phyloP scores from a whole-genome alignment of 1,140 invertebrate genomes.

The Lanistes nyassanus region DNA sequence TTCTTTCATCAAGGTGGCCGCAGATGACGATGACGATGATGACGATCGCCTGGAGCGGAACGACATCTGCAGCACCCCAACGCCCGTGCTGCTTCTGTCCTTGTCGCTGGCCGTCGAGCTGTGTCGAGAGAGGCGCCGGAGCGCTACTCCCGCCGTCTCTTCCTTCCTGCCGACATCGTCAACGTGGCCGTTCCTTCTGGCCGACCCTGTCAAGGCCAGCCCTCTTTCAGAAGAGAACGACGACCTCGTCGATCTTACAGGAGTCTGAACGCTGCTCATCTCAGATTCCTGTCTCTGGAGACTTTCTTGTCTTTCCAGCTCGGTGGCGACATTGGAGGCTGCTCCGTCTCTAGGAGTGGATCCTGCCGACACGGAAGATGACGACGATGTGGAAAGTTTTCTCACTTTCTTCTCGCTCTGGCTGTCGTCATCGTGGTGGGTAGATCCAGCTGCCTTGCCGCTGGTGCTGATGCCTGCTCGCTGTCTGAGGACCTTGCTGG shows the following conservation, averaged over 20 bases:
- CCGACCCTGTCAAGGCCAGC: background rate
- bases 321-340: background rate
- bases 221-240: background rate
- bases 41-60: background rate
- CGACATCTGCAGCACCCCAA: constrained; percentile 7
- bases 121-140: background rate
- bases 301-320: background rate
- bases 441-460: background rate
- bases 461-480: background rate
- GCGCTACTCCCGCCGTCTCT: background rate
- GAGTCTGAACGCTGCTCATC: background rate
- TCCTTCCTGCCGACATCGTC: background rate
- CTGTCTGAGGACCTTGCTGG: constrained; percentile 18
- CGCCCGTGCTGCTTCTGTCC: background rate
- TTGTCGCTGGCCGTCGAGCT: constrained; percentile 9
- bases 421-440: background rate
- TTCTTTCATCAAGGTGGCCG: background rate
- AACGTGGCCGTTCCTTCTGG: background rate
- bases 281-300: background rate
- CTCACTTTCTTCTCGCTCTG: background rate
- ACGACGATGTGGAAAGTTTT: background rate
- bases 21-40: background rate
- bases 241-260: background rate
- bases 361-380: background rate
- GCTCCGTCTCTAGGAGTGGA: background rate